Base-by-base conservation (phyloP, 2,888 invertebrate genomes). In the Pantelozetes paolii region DNA sequence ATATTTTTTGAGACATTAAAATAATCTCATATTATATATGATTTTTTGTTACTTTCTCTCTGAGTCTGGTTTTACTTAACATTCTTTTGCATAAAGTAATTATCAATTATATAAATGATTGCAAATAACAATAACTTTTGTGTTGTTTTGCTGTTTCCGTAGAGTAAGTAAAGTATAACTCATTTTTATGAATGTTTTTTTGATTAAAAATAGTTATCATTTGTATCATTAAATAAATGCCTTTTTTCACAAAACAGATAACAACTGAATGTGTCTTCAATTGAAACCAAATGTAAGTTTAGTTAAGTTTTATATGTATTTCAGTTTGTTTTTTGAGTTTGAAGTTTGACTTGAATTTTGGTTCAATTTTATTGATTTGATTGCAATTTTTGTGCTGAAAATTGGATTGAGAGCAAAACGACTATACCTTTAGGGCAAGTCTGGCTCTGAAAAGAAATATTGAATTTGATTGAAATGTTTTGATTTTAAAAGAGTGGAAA, bases 361-460 rank as follows among this genome's bases (percentile, higher is more conserved):
- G 23, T 54, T 54, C 54, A 26, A 23, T 54, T 54, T 26, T 54
- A 54, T 54, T 26, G 54, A 54, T 54, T 54, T 9, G 54, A 54
- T 26, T 54, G 54, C 23, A 54, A 13, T 26, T 54, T 54, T 54
- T 45, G 2, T 11, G 18, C 5, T 8, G 36, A 36, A 36, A 36
- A 36, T 36, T 36, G 15, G 2, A 45, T 45, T 45, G 11, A 50
- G 6, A 26, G 26, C 11, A 54, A 54, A 54, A 23, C 8, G 11
- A 54, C 18, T 26, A 26, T 26, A 54, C 8, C 26, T 26, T 26
- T 26, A 54, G 26, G 50, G 26, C 26, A 54, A 23, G 13, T 54
- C 26, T 54, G 26, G 26, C 6, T 23, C 26, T 11, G 26, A 26
- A 6, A 50, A n/a, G 23, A 54, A 54, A 9, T 45, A 2, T 6